phyloP scores from a whole-genome alignment of 2,888 invertebrate genomes.

The Orthosia gracilis region DNA sequence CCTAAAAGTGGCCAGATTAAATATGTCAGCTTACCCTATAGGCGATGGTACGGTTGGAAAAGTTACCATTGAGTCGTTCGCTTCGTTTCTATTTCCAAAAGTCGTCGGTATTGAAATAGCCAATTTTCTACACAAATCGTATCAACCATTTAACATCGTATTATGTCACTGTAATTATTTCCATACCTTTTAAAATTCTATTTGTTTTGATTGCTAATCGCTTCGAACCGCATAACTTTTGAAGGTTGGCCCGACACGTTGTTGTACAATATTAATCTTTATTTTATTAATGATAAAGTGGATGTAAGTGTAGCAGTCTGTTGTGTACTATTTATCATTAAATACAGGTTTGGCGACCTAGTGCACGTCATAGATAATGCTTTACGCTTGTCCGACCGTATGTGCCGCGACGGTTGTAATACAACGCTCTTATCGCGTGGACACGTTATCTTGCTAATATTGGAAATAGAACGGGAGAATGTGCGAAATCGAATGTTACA shows the following conservation, averaged over 20 bases:
- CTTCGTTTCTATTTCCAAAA: neutral
- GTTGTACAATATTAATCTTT: slow-evolving; percentile 54
- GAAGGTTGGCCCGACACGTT: slow-evolving; percentile 73
- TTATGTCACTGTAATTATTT: slow-evolving; percentile 64
- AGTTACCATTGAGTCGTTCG: neutral
- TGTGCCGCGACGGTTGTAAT: slow-evolving; percentile 49
- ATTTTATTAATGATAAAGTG: slow-evolving; percentile 52
- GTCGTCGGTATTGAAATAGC: neutral
- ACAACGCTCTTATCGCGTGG: slow-evolving; percentile 42
- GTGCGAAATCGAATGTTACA: slow-evolving; percentile 16
- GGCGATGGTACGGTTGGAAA: neutral
- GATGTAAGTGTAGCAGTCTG: slow-evolving; percentile 49
- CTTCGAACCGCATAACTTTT: slow-evolving; percentile 69
- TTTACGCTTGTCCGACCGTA: slow-evolving; percentile 65
- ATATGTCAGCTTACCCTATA: slow-evolving; percentile 27
- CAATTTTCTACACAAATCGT: slow-evolving; percentile 29
- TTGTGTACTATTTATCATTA: slow-evolving; percentile 71
- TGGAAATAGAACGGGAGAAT: slow-evolving; percentile 43
- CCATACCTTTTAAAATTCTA: slow-evolving; percentile 66
- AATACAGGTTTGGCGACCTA: slow-evolving; percentile 80
- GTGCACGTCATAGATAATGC: slow-evolving; percentile 69
- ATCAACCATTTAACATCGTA: slow-evolving; percentile 41
- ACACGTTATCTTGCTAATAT: slow-evolving; percentile 20
- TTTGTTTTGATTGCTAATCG: slow-evolving; percentile 72
- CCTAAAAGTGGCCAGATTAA: slow-evolving; percentile 24